Percentiles rank a stretch among this genome's conserved stretches.
These are phyloP conservation scores for Magallana nippona DNA, from an alignment of 2,888 invertebrate genomes.

Conservation along the genomic window DNA sequence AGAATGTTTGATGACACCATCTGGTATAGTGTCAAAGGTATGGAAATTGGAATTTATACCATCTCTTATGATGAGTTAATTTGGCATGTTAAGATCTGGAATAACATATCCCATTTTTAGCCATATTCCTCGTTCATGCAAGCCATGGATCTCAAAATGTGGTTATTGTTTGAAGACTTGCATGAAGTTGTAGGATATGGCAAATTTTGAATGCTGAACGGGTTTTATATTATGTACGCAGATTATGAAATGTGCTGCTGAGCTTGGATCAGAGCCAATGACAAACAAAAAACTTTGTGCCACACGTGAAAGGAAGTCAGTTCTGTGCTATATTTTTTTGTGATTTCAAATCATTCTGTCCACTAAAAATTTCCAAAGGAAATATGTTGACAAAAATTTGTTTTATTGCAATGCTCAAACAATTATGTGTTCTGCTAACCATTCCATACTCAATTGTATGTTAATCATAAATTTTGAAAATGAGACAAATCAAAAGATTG, in stretches of 20 bases:
- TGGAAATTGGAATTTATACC: neutral
- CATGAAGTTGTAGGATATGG: neutral
- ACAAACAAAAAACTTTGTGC: constrained; percentile 2
- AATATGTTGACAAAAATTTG: neutral
- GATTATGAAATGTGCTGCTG: neutral
- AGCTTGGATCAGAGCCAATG: neutral
- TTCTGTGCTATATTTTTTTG: constrained; percentile 20
- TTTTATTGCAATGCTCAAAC: constrained; percentile 17
- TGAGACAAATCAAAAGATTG: neutral
- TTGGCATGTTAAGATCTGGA: constrained; percentile 14
- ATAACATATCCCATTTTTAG: neutral
- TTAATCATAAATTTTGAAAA: neutral
- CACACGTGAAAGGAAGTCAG: neutral
- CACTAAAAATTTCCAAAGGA: constrained; percentile 2
- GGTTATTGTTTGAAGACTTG: constrained; percentile 22
- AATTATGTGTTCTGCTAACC: constrained; percentile 19
- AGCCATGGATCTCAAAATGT: constrained; percentile 24
- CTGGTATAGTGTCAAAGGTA: neutral
- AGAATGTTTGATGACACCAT: neutral
- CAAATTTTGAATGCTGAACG: constrained; percentile 8
- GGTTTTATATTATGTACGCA: constrained; percentile 20
- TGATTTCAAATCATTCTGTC: neutral
- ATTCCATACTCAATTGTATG: constrained; percentile 4
- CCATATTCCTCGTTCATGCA: constrained; percentile 8
- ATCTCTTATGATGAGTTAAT: neutral